A percentile compares a stretch with the other conserved stretches of the same genome.
phyloP scores from a whole-genome alignment of 2,113 vertebrate genomes.

The Sturnira hondurensis region DNA sequence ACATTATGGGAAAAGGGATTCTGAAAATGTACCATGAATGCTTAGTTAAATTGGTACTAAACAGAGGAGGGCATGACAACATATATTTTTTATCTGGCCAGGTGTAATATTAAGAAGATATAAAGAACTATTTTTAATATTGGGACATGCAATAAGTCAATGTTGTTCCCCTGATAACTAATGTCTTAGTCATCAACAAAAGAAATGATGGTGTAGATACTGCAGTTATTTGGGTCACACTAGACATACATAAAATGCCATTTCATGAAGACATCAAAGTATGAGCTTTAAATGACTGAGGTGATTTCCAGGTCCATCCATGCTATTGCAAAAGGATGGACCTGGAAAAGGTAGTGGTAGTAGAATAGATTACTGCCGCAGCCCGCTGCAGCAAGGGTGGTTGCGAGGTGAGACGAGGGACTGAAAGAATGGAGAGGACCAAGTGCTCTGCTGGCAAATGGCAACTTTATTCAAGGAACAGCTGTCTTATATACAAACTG shows the following conservation, averaged over 20 bases:
- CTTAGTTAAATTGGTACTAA: background rate
- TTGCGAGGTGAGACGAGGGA: no score
- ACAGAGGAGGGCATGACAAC: background rate
- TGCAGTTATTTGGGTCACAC: background rate
- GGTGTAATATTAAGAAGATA: background rate
- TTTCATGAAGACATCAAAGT: background rate
- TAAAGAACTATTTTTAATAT: background rate
- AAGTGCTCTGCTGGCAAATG: no score
- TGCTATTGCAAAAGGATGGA: no score
- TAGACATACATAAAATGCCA: background rate
- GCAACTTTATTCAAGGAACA: no score
- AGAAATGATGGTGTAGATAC: background rate
- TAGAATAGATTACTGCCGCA: no score
- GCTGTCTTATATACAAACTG: no score
- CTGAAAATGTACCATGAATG: background rate
- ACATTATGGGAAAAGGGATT: background rate
- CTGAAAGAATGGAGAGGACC: no score
- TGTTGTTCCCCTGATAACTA: background rate
- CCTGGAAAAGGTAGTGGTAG: no score
- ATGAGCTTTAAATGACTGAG: background rate
- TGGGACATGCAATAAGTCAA: background rate
- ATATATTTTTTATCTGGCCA: background rate
- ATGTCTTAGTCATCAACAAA: background rate
- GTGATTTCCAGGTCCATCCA: no score
- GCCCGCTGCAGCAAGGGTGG: no score